Evolutionary conservation across 2,888 invertebrate species (phyloP).

Genomic region (Colletes collaris): DNA sequence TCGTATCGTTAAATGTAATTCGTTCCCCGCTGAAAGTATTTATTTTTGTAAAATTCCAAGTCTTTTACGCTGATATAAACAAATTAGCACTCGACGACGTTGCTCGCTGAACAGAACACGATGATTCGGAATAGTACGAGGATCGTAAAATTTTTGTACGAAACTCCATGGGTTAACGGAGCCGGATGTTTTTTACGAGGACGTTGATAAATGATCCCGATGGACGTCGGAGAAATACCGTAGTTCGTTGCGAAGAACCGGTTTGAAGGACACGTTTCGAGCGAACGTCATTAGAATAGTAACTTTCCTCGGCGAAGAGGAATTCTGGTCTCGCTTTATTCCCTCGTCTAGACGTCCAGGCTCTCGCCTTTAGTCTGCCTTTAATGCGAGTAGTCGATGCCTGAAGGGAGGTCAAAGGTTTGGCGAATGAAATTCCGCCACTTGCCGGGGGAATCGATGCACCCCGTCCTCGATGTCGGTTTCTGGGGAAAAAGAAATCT

Average conservation of each 20-base stretch:
- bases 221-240: conserved; percentile 18
- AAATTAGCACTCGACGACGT: neutral
- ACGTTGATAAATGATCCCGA: conserved; percentile 16
- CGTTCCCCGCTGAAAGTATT: too few species aligned
- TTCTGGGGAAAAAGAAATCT: neutral
- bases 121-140: too few species aligned
- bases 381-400: neutral
- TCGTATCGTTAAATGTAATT: too few species aligned
- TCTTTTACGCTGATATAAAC: too few species aligned
- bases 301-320: conserved; percentile 13
- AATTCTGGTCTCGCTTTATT: conserved; percentile 29
- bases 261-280: conserved; percentile 35
- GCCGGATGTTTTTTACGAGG: conserved; percentile 5
- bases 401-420: conserved; percentile 16
- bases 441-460: neutral
- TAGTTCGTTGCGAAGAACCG: conserved; percentile 10
- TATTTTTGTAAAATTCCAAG: too few species aligned
- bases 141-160: neutral
- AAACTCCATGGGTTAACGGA: neutral
- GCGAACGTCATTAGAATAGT: conserved; percentile 36
- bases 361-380: neutral
- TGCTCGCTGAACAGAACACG: neutral
- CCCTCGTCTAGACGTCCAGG: neutral
- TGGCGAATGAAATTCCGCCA: conserved; percentile 18
- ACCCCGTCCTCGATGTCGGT: neutral